Evolutionary conservation across 2,888 invertebrate species (phyloP).

Genomic region (Gasteruption jaculator): DNA sequence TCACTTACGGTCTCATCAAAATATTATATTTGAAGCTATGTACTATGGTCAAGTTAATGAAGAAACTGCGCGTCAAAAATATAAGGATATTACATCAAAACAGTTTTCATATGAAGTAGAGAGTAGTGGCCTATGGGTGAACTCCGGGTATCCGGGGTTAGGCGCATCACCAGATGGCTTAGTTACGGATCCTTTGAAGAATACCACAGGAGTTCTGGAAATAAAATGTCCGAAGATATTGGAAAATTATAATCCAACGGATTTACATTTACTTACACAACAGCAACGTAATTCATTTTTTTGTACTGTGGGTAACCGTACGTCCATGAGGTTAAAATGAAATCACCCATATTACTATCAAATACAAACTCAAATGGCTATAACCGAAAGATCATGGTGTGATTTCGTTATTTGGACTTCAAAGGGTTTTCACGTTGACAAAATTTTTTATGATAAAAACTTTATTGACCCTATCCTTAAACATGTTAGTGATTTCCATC

Average conservation of each 20-base stretch:
- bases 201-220: slow-evolving; percentile 19
- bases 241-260: slow-evolving; percentile 19
- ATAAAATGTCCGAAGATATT: slow-evolving; percentile 24
- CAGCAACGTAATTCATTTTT: slow-evolving; percentile 22
- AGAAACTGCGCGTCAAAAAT: slow-evolving; percentile 14
- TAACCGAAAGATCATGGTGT: slow-evolving; percentile 24
- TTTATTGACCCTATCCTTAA: slow-evolving; percentile 18
- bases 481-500: slow-evolving; percentile 21
- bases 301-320: slow-evolving; percentile 14
- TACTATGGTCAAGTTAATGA: slow-evolving; percentile 22
- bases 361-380: slow-evolving; percentile 26
- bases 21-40: slow-evolving; percentile 14
- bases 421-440: slow-evolving; percentile 19
- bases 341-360: slow-evolving; percentile 26
- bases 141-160: slow-evolving; percentile 19
- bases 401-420: slow-evolving; percentile 27
- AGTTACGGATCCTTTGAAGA: slow-evolving; percentile 15
- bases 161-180: slow-evolving; percentile 24
- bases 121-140: slow-evolving; percentile 20
- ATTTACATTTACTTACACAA: slow-evolving; percentile 19
- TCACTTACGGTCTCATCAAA: slow-evolving; percentile 17
- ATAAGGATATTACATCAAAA: slow-evolving; percentile 11
- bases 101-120: slow-evolving; percentile 16
- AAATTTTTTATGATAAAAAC: slow-evolving; percentile 18
- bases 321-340: slow-evolving; percentile 20